phyloP scores from a whole-genome alignment of 2,113 vertebrate genomes.

The Heterochromis multidens region DNA sequence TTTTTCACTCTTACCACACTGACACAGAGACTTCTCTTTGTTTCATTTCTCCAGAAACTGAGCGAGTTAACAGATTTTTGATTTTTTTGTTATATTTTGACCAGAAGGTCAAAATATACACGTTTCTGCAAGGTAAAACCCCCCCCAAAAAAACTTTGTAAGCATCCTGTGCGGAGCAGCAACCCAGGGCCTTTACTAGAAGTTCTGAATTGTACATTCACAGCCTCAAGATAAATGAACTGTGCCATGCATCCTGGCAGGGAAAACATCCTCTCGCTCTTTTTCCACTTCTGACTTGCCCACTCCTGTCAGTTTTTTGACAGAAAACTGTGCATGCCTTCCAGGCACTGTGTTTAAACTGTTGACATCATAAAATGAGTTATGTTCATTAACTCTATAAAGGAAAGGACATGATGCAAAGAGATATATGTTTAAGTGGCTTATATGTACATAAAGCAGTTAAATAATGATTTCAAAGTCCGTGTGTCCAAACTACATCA shows the following conservation, averaged over 20 bases:
- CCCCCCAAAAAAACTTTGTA: constrained; percentile 1
- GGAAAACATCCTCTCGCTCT: constrained; percentile 4
- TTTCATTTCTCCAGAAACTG: neutral
- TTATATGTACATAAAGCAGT: constrained; percentile 40
- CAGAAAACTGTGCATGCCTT: constrained; percentile 30
- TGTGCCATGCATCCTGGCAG: constrained; percentile 29
- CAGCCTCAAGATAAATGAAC: constrained; percentile 49
- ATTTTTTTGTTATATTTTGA: too few species aligned
- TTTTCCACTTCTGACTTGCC: constrained; percentile 52
- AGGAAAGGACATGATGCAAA: constrained; percentile 25
- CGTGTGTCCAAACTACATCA: constrained; percentile 3
- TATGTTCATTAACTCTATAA: constrained; percentile 43
- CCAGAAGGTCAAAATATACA: neutral
- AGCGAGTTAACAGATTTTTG: neutral
- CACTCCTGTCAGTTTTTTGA: constrained; percentile 38
- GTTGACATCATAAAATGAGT: constrained; percentile 45
- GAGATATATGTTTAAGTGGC: constrained; percentile 24
- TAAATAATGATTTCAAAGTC: constrained; percentile 31
- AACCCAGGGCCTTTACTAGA: constrained; percentile 30
- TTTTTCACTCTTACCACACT: neutral
- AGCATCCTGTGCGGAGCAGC: neutral
- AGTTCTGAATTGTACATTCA: constrained; percentile 27
- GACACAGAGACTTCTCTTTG: neutral
- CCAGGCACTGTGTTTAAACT: constrained; percentile 21
- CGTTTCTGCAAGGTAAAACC: neutral